Base-by-base conservation (phyloP, 2,888 invertebrate species). In the Oscheius sp. region DNA sequence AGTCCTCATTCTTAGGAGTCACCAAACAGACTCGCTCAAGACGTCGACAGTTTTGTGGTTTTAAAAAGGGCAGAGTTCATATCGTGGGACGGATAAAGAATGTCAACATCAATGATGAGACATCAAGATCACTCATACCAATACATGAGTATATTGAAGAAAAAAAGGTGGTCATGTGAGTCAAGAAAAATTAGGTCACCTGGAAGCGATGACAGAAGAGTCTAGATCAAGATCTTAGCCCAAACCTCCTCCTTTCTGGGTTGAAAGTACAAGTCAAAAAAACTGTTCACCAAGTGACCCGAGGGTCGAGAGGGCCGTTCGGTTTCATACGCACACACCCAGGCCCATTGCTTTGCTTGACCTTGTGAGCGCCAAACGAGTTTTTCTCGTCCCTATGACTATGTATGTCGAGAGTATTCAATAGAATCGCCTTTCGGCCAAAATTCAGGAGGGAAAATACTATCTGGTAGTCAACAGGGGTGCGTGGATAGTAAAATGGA, bases 331-430 rank as follows among this genome's bases (percentile, higher is more conserved):
- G 60, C 11, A 29, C 9, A 42, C n/a, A 9, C 51, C 50, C 42
- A 42, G 42, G 42, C 42, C 42, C 42, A 42, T 42, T 42, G 42
- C 42, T 42, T 11, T n/a, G 68, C 68, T 68, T 68, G 68, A 55
- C 68, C 68, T 68, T 68, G 68, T 53, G 51, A 32, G 53, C 48
- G 51, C 68, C 53, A 68, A 68, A 68, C 68, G 68, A 68, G 68
- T 68, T 68, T 37, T 60, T 42, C 42, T 42, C 42, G 42, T 7
- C 42, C 42, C 42, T 42, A 37, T 55, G 53, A 51, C 55, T 55
- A 68, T 68, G 68, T 68, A 68, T 68, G 68, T 68, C 68, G 68
- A 68, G 68, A 68, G 68, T 68, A 68, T 53, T 68, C 53, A 55
- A 42, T 51, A 51, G n/a, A 65, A 65, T 65, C 65, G 65, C 32